Evolutionary conservation across 2,113 vertebrate species (phyloP), one percentile per base, ranked within the genome.

Genomic region (Lathamus discolor): DNA sequence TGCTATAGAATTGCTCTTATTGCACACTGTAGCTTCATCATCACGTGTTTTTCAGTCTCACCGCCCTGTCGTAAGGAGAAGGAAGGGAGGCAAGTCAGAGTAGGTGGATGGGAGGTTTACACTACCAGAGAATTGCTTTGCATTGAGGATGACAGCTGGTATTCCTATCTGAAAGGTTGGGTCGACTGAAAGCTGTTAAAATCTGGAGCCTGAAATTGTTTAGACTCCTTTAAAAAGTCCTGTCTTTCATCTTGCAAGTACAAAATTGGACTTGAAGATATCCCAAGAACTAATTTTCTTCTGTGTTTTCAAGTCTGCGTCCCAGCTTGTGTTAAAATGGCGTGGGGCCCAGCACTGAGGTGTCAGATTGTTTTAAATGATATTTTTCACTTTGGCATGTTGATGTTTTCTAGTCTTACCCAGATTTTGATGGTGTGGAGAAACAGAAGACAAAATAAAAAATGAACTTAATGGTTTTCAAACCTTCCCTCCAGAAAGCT

Each of bases 241-340:
- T 79, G 70, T 88, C 83, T 96, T 93, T 94, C 93, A 92, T 94
- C 90, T 92, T 55, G 17, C 55, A 81, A 94, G 79, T 49, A 83
- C 62, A 94, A 96, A 97, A 93, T 81, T 84, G 83, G 83, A 75
- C 82, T 92, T 92, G 93, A 95, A 96, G 93, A 89, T 87, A 91
- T 85, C 94, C 91, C 66, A 92, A 94, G 64, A 95, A 81, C 46
- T 67, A 88, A 81, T 93, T 96, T 95, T 90, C 86, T 92, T 35
- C 73, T 62, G 51, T 12, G 24, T 81, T 96, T 96, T 96, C 73
- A 90, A 93, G 61, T 78, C 43, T 69, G 55, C 0, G 6, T 88
- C 95, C 73, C 86, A 93, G 86, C 73, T 88, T 94, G 92, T 64
- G 89, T 76, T 92, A 84, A 92, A 93, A 93, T 93, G 80, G 91